Conservation (phyloP, 2,113 vertebrate genomes). For the Phyllostomus discolor region DNA sequence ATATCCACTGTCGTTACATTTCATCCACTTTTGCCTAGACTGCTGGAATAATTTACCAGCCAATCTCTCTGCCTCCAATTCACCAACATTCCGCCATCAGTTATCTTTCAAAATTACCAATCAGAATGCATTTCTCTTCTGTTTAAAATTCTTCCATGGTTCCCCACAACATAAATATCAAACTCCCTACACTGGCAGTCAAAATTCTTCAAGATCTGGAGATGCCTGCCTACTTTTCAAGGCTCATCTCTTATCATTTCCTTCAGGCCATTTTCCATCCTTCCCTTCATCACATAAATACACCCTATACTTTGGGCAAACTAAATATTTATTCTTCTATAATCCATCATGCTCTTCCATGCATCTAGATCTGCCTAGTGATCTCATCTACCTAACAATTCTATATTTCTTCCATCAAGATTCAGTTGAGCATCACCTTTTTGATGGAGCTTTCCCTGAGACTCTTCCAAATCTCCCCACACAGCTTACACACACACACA, state of each 20-base stretch:
- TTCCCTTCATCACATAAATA: background rate
- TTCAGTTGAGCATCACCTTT: background rate
- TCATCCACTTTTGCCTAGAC: background rate
- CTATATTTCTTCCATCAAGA: background rate
- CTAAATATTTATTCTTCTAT: background rate
- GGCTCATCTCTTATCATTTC: background rate
- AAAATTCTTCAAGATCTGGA: background rate
- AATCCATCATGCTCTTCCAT: background rate
- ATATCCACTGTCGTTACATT: no score
- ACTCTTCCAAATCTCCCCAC: background rate
- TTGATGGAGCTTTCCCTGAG: background rate
- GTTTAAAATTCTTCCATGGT: background rate
- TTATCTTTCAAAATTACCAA: background rate
- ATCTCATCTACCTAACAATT: background rate
- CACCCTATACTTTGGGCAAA: background rate
- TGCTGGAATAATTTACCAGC: background rate
- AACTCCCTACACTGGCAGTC: background rate
- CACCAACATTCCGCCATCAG: background rate
- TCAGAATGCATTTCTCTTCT: background rate
- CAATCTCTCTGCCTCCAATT: background rate
- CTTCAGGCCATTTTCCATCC: background rate
- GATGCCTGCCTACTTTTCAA: background rate
- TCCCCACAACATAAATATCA: background rate
- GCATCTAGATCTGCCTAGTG: background rate
- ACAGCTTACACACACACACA: background rate